Conservation (phyloP, 2,888 invertebrate species). For the Corythucha ciliata region DNA sequence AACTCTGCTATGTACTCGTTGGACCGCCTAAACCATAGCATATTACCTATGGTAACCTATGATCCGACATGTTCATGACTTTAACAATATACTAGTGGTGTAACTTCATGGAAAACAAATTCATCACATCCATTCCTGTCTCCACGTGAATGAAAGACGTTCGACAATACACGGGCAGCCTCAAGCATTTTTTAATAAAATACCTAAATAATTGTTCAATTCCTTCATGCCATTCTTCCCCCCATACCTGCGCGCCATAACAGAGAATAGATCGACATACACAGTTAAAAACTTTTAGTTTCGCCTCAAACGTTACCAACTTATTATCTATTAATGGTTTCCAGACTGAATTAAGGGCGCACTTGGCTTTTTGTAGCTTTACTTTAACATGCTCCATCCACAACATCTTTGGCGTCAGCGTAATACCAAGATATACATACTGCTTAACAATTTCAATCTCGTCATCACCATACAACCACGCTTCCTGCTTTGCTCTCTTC, state of each 20-base stretch:
- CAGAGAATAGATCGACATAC: not conserved
- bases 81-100: no score
- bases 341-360: conserved; percentile 10
- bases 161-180: not conserved
- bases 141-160: not conserved
- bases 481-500: not conserved
- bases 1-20: no score
- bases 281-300: conserved; percentile 7
- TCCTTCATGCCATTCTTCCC: not conserved
- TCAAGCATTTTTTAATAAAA: not conserved
- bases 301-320: conserved; percentile 1
- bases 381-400: not conserved
- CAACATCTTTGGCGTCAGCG: conserved; percentile 8
- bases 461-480: not conserved
- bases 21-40: no score
- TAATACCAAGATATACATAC: conserved; percentile 3
- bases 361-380: not conserved
- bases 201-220: not conserved
- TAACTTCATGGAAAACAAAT: no score
- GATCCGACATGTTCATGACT: no score
- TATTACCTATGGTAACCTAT: no score
- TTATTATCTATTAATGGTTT: not conserved
- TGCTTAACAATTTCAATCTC: not conserved
- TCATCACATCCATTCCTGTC: conserved; percentile 4
- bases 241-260: conserved; percentile 11